Percentiles rank a stretch among this genome's conserved stretches.
Evolutionary conservation across 2,888 invertebrate species (phyloP).

Genomic region (Helicoverpa assulta): DNA sequence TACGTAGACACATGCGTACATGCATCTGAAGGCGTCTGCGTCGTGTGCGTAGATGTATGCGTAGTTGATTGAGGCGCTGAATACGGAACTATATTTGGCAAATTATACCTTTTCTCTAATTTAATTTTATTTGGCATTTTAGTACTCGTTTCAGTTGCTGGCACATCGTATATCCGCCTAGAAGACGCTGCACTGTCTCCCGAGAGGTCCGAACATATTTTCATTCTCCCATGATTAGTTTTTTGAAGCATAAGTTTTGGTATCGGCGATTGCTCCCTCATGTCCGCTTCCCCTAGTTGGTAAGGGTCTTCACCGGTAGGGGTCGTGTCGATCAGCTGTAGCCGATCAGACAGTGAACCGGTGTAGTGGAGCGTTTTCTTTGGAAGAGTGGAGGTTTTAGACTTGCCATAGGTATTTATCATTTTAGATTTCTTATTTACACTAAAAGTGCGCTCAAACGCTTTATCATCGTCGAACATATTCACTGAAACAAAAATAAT

Average conservation of each 20-base stretch:
- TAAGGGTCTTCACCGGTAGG: conserved; percentile 87
- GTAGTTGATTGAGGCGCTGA: conserved; percentile 37
- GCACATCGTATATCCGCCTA: conserved; percentile 75
- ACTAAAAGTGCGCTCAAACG: conserved; percentile 70
- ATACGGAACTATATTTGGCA: conserved; percentile 68
- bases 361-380: conserved; percentile 76
- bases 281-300: conserved; percentile 85
- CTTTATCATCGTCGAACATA: conserved; percentile 71
- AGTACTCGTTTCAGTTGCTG: conserved; percentile 65
- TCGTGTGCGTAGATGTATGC: conserved; percentile 39
- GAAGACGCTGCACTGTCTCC: conserved; percentile 61
- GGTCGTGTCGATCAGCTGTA: conserved; percentile 84
- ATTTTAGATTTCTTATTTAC: conserved; percentile 82
- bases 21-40: conserved; percentile 28
- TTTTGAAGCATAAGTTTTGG: conserved; percentile 85
- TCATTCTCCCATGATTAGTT: conserved; percentile 78
- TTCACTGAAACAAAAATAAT: conserved; percentile 67
- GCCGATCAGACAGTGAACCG: conserved; percentile 81
- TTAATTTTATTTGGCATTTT: conserved; percentile 61
- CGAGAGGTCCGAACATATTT: conserved; percentile 70
- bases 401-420: conserved; percentile 81
- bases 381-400: conserved; percentile 64
- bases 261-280: conserved; percentile 87
- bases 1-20: conserved; percentile 41
- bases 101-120: conserved; percentile 66